Conservation (phyloP, 2,797 vertebrate species). For the Anabas testudineus region DNA sequence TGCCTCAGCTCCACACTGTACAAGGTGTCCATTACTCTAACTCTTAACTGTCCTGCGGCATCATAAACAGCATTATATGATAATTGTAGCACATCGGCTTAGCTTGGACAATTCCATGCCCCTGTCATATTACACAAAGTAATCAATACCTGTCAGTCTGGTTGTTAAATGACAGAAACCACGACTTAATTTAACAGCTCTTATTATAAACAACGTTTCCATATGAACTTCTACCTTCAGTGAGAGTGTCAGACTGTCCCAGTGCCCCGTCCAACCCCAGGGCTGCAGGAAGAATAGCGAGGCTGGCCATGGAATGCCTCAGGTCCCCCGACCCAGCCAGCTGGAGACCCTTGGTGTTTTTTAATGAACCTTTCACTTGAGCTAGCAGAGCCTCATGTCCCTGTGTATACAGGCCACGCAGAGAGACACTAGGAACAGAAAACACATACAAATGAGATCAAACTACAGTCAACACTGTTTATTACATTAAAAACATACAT, state of each 20-base stretch:
- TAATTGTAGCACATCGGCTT: too few species aligned
- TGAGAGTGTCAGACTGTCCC: constrained; percentile 70
- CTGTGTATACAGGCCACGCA: constrained; percentile 78
- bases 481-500: background rate
- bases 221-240: constrained; percentile 75
- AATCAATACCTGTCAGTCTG: background rate
- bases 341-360: constrained; percentile 63
- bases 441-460: background rate
- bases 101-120: background rate
- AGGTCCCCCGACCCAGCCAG: constrained; percentile 80
- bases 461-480: background rate
- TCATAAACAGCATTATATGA: background rate
- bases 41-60: constrained; percentile 81
- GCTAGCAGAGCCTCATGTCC: constrained; percentile 67
- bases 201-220: background rate
- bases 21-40: constrained; percentile 72
- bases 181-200: background rate
- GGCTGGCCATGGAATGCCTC: constrained; percentile 77
- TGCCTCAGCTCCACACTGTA: constrained; percentile 83
- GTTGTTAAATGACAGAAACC: background rate
- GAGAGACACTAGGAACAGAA: constrained; percentile 70
- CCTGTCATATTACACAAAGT: background rate
- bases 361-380: constrained; percentile 76
- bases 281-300: constrained; percentile 74
- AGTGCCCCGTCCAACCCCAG: constrained; percentile 80